A percentile compares a stretch with the other conserved stretches of the same genome.
Evolutionary conservation across 2,888 invertebrate species (phyloP).

Genomic region (Brachycybe producta): DNA sequence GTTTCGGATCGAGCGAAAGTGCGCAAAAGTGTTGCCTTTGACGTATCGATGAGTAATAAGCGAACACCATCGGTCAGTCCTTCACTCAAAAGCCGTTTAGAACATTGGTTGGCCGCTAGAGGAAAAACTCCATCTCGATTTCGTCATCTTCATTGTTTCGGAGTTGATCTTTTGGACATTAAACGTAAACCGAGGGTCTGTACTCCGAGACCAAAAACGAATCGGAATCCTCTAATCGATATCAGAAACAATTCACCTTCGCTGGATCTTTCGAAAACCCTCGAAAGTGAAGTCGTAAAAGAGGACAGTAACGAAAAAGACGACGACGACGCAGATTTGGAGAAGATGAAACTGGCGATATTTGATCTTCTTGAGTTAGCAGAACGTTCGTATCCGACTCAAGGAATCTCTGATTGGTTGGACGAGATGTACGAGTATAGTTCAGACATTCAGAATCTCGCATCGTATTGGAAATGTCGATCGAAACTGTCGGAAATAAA

Average conservation of each 20-base stretch:
- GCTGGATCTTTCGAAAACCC: too few relatives aligned
- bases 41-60: too few relatives aligned
- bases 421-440: background rate
- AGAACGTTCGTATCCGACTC: background rate
- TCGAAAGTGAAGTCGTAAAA: too few relatives aligned
- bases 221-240: too few relatives aligned
- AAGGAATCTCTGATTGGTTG: background rate
- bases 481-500: background rate
- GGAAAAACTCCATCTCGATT: background rate
- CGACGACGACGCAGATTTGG: too few relatives aligned
- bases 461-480: slow-evolving; percentile 3
- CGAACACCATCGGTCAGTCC: background rate
- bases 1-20: too few relatives aligned
- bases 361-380: background rate
- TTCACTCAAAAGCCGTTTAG: background rate
- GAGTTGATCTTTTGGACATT: background rate
- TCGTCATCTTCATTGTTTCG: slow-evolving; percentile 6
- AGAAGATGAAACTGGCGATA: too few relatives aligned
- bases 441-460: background rate
- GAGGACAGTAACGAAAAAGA: too few relatives aligned
- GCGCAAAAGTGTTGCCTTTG: too few relatives aligned
- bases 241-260: too few relatives aligned
- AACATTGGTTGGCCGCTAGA: background rate
- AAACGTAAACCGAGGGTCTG: too few relatives aligned
- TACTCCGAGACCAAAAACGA: too few relatives aligned